Conservation (phyloP, 1,140 invertebrate species). For the Hylaeus anthracinus region DNA sequence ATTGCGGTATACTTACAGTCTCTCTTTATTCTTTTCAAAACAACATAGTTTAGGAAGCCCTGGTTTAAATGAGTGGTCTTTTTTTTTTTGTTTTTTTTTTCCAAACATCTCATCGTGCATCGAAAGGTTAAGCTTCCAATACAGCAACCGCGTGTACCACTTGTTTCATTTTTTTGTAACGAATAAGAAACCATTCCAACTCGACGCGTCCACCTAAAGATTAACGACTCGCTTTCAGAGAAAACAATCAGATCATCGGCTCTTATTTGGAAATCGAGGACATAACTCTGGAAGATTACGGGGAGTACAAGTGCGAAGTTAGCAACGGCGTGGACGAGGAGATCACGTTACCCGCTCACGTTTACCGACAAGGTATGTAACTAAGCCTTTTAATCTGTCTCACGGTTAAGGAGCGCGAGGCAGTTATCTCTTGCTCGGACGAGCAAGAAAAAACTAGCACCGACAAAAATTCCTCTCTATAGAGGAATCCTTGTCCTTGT, state of each 20-base stretch:
- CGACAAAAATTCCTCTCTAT: neutral
- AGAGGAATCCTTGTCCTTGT: no score
- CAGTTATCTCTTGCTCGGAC: slow-evolving; percentile 2
- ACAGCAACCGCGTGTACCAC: no score
- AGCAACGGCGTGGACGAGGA: slow-evolving; percentile 81
- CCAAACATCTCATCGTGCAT: no score
- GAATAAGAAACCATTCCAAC: neutral
- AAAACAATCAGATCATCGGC: slow-evolving; percentile 86
- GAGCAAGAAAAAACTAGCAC: neutral
- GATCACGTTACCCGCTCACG: slow-evolving; percentile 74
- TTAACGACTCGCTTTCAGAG: slow-evolving; percentile 78
- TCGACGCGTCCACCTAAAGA: neutral
- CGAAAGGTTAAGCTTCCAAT: no score
- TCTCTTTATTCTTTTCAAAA: no score
- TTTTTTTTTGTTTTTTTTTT: no score
- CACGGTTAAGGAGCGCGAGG: neutral
- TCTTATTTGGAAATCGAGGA: slow-evolving; percentile 85
- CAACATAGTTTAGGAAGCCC: no score
- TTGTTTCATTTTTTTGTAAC: no score
- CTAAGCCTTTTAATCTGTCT: slow-evolving; percentile 18
- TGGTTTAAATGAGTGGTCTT: no score
- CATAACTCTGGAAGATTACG: slow-evolving; percentile 84
- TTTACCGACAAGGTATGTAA: slow-evolving; percentile 77
- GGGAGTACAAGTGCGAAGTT: slow-evolving; percentile 84
- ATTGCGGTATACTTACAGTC: no score